Evolutionary conservation across 2,888 invertebrate species (phyloP).

Genomic region (Julus scanicus): DNA sequence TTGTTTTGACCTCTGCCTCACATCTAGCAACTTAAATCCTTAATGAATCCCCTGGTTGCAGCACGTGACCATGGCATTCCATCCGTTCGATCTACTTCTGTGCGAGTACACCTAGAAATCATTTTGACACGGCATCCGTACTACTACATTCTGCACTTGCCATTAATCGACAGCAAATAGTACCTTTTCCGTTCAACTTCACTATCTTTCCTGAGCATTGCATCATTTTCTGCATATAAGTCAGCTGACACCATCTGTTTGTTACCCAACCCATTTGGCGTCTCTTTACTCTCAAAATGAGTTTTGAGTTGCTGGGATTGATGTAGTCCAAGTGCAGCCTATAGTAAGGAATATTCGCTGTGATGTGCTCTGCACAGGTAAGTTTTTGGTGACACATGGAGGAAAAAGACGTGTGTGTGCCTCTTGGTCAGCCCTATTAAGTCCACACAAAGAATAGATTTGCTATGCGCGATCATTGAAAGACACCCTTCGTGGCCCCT

Average conservation of each 20-base stretch:
- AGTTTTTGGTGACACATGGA: constrained; percentile 44
- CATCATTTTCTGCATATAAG: constrained; percentile 19
- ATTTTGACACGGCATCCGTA: constrained; percentile 36
- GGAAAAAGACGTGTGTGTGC: not conserved
- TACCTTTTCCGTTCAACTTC: constrained; percentile 19
- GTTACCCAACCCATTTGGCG: constrained; percentile 10
- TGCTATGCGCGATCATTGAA: constrained; percentile 19
- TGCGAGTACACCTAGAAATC: constrained; percentile 19
- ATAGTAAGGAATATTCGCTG: constrained; percentile 53
- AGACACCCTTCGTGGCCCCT: not conserved
- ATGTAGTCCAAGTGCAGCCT: constrained; percentile 19
- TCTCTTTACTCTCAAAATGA: constrained; percentile 3
- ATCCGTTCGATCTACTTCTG: not conserved
- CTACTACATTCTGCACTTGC: constrained; percentile 19
- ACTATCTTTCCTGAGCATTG: constrained; percentile 19
- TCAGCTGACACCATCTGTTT: constrained; percentile 19
- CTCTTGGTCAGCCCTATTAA: constrained; percentile 19
- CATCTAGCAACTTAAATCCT: constrained; percentile 38
- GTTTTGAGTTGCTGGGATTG: constrained; percentile 11
- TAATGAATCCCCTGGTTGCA: constrained; percentile 30
- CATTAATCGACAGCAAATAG: constrained; percentile 19
- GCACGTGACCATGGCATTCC: constrained; percentile 16
- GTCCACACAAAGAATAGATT: not conserved
- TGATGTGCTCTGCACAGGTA: constrained; percentile 50
- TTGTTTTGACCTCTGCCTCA: constrained; percentile 47